Evolutionary conservation across 1,140 invertebrate genomes (phyloP).

Genomic region (Pseudoatta argentina): DNA sequence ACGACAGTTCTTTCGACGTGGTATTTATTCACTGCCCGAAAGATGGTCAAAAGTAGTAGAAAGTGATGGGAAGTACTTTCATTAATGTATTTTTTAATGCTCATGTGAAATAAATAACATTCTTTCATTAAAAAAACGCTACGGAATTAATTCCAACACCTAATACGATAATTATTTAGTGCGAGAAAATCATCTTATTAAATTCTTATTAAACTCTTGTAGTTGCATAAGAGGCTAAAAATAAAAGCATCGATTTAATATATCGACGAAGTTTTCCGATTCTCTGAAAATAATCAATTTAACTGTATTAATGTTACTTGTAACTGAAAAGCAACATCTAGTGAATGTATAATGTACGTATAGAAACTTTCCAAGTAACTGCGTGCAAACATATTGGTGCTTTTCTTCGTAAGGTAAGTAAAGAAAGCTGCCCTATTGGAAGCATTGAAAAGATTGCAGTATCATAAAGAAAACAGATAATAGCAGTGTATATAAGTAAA

Average conservation of each 20-base stretch:
- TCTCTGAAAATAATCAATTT: neutral
- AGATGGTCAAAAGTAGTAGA: too few species aligned
- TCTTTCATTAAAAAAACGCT: too few species aligned
- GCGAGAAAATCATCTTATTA: neutral
- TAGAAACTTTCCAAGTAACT: neutral
- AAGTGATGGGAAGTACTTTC: too few species aligned
- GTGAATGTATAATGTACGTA: neutral
- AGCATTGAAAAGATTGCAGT: neutral
- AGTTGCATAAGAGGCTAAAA: neutral
- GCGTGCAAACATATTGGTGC: neutral
- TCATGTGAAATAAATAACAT: too few species aligned
- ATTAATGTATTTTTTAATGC: too few species aligned
- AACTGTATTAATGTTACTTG: neutral
- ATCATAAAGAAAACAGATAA: neutral
- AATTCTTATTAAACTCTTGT: conserved; percentile 4
- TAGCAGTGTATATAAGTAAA: neutral
- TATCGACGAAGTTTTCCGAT: conserved; percentile 9
- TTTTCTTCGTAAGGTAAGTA: neutral
- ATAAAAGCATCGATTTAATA: neutral
- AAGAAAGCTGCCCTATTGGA: neutral
- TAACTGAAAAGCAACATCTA: neutral
- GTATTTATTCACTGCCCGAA: too few species aligned
- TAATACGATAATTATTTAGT: neutral
- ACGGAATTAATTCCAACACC: too few species aligned
- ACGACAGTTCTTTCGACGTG: too few species aligned